A percentile compares a stretch with the other conserved stretches of the same genome.
Evolutionary conservation across 2,113 vertebrate species (phyloP).

Genomic region (Rallus limicola): DNA sequence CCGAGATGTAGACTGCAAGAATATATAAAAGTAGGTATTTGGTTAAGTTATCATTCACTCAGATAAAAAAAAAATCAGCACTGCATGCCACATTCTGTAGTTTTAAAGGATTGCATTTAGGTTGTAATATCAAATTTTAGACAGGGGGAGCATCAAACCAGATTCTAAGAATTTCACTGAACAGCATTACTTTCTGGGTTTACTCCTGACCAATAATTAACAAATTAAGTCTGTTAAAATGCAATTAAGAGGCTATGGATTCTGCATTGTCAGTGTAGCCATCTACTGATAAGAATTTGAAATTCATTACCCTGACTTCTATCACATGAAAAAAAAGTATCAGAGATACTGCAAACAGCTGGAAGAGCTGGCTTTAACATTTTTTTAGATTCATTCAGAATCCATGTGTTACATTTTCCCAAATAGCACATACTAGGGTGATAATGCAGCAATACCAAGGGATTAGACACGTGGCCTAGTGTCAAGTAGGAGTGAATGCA

Average conservation of each 20-base stretch:
- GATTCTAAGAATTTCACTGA: neutral
- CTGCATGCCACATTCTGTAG: neutral
- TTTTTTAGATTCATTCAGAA: neutral
- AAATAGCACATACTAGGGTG: neutral
- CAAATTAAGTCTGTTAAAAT: neutral
- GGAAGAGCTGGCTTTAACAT: neutral
- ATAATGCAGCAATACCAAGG: constrained; percentile 23
- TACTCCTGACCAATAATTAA: neutral
- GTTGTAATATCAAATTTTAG: neutral
- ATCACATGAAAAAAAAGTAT: neutral
- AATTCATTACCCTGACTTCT: neutral
- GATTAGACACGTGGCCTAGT: neutral
- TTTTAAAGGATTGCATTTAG: neutral
- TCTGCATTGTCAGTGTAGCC: neutral
- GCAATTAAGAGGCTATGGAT: neutral
- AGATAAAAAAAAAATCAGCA: neutral
- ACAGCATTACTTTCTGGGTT: neutral
- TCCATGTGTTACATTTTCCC: neutral
- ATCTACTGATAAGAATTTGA: neutral
- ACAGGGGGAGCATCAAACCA: neutral
- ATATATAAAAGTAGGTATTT: neutral
- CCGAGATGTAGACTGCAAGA: neutral
- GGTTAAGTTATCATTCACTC: neutral
- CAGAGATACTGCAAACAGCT: neutral
- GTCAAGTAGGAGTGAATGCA: constrained; percentile 14